phyloP scores from a whole-genome alignment of 2,113 vertebrate genomes.

The Oxyura jamaicensis region DNA sequence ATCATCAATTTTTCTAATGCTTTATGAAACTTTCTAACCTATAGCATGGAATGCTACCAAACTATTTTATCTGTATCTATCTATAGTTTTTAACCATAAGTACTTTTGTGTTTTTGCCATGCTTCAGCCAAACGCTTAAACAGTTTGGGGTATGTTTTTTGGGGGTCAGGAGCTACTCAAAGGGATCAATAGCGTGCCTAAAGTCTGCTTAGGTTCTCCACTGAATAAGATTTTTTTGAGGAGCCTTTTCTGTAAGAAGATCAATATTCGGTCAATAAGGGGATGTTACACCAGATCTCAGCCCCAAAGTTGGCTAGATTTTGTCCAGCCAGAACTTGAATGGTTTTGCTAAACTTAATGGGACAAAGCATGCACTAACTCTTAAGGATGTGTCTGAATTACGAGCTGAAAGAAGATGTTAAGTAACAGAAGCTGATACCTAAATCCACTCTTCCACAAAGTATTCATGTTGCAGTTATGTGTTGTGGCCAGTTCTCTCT shows the following conservation, averaged over 20 bases:
- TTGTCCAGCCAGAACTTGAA: background rate
- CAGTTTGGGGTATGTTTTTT: background rate
- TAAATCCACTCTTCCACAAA: too few relatives aligned
- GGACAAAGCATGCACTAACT: fast-evolving
- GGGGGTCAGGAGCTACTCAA: background rate
- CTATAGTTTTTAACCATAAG: background rate
- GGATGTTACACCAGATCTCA: background rate
- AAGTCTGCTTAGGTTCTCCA: background rate
- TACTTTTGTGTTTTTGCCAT: background rate
- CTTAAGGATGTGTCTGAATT: background rate
- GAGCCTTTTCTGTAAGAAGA: background rate
- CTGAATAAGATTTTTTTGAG: background rate
- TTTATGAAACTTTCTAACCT: background rate
- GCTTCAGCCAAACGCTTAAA: background rate
- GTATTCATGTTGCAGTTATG: background rate
- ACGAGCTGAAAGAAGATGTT: background rate
- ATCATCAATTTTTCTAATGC: background rate
- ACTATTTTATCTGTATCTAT: background rate
- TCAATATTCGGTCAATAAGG: background rate
- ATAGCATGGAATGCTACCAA: background rate
- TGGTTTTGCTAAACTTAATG: background rate
- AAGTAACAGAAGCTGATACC: background rate
- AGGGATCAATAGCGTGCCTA: background rate
- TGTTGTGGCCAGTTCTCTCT: background rate
- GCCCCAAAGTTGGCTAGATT: background rate